These are phyloP conservation scores for Agonopterix arenella DNA, from an alignment of 2,888 invertebrate species.

Conservation along the genomic window DNA sequence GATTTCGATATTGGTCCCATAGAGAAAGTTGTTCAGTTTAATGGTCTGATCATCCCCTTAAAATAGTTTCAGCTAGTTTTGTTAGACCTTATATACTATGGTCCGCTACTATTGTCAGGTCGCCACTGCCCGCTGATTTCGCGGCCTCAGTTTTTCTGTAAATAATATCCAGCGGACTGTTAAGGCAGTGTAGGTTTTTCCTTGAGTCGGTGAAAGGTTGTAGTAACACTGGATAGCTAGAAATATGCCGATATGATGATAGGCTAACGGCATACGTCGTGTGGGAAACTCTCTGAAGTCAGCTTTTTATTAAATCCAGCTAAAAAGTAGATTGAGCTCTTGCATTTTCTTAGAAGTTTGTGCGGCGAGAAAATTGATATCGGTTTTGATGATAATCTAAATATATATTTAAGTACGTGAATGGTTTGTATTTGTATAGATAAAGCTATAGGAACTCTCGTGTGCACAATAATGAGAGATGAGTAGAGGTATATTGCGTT, in stretches of 20 bases:
- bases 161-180: conserved; percentile 57
- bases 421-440: no score
- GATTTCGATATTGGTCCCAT: no score
- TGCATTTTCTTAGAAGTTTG: not conserved
- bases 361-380: not conserved
- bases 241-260: conserved; percentile 30
- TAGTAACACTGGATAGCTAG: conserved; percentile 37
- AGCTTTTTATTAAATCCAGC: not conserved
- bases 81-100: no score
- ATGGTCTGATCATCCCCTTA: no score
- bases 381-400: no score
- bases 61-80: no score
- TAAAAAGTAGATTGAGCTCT: not conserved
- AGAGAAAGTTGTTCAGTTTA: no score
- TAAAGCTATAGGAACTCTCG: no score
- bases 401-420: no score
- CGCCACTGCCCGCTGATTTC: conserved; percentile 23
- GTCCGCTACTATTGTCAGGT: no score
- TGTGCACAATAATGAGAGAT: no score
- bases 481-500: no score
- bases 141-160: conserved; percentile 62
- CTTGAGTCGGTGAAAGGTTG: conserved; percentile 64
- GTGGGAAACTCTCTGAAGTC: not conserved
- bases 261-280: not conserved
- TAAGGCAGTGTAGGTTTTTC: conserved; percentile 72